Base-by-base conservation (phyloP, 2,797 vertebrate genomes). In the Gymnocypris eckloni region DNA sequence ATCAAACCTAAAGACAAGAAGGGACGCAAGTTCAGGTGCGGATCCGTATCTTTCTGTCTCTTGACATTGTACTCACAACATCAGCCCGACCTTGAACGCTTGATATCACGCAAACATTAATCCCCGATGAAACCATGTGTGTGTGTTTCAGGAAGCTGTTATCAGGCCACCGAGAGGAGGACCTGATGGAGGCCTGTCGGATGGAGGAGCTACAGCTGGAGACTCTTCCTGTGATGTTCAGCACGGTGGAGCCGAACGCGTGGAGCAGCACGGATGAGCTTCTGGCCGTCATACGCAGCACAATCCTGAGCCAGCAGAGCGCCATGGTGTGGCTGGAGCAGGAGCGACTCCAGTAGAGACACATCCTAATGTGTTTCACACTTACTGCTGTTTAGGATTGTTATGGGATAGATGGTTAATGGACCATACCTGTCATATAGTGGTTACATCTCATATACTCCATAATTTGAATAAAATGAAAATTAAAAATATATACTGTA, bases 181-280 rank as follows among this genome's bases (percentile, higher is more conserved):
- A 84, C 13, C 87, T 94, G 9, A 94, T 95, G 94, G 93, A 95
- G 52, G 87, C 92, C 85, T 94, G 94, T 87, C 93, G 94, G 71
- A 89, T 90, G 0, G 95, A 96, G 89, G 95, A 95, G 91, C 90
- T 96, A 86, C 95, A 94, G 91, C 91, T 96, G 88, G 95, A 96
- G 91, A 94, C 90, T 0, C 89, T 96, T 28, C 94, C 95, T 0
- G 73, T 96, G 89, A 91, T 95, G 43, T 91, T 93, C 91, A 87
- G 89, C 89, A 94, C 92, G 12, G 84, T 96, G 86, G 93, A 95
- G 89, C 92, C 94, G 25, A 93, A 70, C 79, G 71, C 88, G 11
- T 96, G 95, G 95, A 95, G 93, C 93, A 89, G 93, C 92, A 95
- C 94, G 0, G 93, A 95, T 0, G 95, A 96, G 80, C 94, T 96